These are phyloP conservation scores for Albula goreensis DNA, from an alignment of 2,113 vertebrate genomes.

Conservation along the genomic window DNA sequence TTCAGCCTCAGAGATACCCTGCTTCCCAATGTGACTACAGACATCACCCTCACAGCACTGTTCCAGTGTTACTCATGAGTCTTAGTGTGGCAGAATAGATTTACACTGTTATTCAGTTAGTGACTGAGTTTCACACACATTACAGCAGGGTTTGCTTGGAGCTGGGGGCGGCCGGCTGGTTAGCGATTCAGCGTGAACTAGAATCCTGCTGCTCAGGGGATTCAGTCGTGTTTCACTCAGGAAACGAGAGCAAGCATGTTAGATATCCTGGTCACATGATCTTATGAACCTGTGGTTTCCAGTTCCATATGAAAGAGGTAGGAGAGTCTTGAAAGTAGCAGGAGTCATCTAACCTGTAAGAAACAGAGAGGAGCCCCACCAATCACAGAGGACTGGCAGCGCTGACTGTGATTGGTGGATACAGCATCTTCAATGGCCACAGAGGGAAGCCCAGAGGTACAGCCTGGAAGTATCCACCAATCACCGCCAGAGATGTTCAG, in stretches of 20 bases:
- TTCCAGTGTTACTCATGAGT: neutral
- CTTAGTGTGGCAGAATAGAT: neutral
- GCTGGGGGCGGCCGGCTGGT: neutral
- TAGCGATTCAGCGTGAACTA: neutral
- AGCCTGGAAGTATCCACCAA: neutral
- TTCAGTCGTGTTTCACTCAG: neutral
- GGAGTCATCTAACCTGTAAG: no score
- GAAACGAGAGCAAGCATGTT: neutral
- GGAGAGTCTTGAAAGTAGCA: no score
- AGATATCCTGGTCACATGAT: neutral
- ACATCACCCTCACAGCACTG: neutral
- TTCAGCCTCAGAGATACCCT: neutral
- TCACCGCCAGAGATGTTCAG: neutral
- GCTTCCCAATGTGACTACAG: no score
- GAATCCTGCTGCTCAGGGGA: neutral
- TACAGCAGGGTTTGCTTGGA: neutral
- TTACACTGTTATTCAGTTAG: neutral
- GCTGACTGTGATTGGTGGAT: neutral
- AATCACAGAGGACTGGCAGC: neutral
- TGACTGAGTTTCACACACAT: neutral
- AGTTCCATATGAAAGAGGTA: neutral
- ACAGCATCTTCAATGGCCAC: no score
- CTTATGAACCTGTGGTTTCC: neutral
- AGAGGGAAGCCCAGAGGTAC: neutral
- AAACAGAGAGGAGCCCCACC: neutral